These are phyloP conservation scores for Leptobrachium leishanense DNA, from an alignment of 2,113 vertebrate genomes.

Conservation along the genomic window DNA sequence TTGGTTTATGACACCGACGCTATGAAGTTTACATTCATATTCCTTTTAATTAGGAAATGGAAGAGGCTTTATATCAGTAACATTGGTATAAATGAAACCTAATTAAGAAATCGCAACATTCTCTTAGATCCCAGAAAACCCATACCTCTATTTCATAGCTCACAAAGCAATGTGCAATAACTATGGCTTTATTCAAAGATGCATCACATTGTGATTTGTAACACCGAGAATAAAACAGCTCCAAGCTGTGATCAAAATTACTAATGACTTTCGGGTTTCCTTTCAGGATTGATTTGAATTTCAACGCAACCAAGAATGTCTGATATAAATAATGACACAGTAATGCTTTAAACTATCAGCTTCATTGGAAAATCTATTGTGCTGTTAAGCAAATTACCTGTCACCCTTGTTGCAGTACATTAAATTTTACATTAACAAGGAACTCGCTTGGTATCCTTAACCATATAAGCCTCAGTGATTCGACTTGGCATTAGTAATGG, in stretches of 20 bases:
- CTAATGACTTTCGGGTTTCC: constrained; percentile 40
- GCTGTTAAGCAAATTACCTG: constrained; percentile 58
- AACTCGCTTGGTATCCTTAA: constrained; percentile 50
- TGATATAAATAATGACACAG: constrained; percentile 51
- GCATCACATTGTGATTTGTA: constrained; percentile 37
- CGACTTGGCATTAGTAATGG: constrained; percentile 39
- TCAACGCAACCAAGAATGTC: constrained; percentile 40
- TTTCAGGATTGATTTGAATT: constrained; percentile 50
- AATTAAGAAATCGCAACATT: neutral
- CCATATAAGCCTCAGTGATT: neutral
- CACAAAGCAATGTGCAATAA: constrained; percentile 3
- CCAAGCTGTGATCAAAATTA: constrained; percentile 52
- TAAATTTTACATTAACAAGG: constrained; percentile 59
- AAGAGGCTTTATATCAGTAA: neutral
- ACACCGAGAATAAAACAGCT: constrained; percentile 29
- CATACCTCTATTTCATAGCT: constrained; percentile 11
- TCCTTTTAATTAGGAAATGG: constrained; percentile 7
- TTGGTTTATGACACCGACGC: too few species aligned
- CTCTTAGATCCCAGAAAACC: neutral
- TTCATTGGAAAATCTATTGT: constrained; percentile 55
- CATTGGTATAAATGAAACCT: neutral
- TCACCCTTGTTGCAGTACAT: constrained; percentile 52
- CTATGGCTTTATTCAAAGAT: constrained; percentile 40
- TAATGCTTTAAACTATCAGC: constrained; percentile 36
- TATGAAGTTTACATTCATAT: neutral